Evolutionary conservation across 2,113 vertebrate genomes (phyloP).

Genomic region (Nematolebias whitei): DNA sequence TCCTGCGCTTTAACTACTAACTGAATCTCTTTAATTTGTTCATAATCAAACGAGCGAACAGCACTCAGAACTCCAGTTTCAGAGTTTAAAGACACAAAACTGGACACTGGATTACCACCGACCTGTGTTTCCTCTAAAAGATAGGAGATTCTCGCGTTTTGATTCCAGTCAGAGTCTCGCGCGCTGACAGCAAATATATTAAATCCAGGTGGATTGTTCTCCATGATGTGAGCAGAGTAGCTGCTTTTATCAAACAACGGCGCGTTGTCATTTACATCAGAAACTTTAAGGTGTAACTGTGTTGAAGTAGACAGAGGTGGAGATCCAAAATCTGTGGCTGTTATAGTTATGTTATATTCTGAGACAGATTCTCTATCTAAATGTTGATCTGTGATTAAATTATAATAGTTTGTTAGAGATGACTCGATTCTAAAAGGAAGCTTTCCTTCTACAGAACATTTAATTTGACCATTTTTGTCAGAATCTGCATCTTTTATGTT

Average conservation of each 20-base stretch:
- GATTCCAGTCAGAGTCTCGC: conserved; percentile 44
- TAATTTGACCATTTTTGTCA: conserved; percentile 59
- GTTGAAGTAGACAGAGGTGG: conserved; percentile 22
- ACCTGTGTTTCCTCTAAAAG: conserved; percentile 56
- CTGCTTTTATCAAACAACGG: conserved; percentile 27
- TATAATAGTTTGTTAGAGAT: conserved; percentile 66
- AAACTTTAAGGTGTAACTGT: conserved; percentile 42
- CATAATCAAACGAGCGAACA: conserved; percentile 59
- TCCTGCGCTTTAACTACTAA: conserved; percentile 49
- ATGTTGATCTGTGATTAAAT: conserved; percentile 45
- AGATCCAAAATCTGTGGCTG: conserved; percentile 33
- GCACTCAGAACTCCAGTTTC: conserved; percentile 52
- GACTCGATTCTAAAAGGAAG: conserved; percentile 60
- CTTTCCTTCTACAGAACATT: conserved; percentile 45
- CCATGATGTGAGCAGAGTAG: conserved; percentile 33
- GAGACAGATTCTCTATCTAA: conserved; percentile 54
- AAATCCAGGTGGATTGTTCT: conserved; percentile 47
- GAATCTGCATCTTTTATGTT: conserved; percentile 68
- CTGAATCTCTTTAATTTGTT: conserved; percentile 54
- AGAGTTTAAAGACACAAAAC: conserved; percentile 53
- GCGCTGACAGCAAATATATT: conserved; percentile 38
- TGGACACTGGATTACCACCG: conserved; percentile 39
- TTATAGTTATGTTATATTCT: conserved; percentile 56
- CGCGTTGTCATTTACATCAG: conserved; percentile 57
- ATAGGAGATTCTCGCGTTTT: conserved; percentile 56